A percentile compares a stretch with the other conserved stretches of the same genome.
Evolutionary conservation across 1,140 invertebrate species (phyloP).

Genomic region (Bilobella aurantiaca): DNA sequence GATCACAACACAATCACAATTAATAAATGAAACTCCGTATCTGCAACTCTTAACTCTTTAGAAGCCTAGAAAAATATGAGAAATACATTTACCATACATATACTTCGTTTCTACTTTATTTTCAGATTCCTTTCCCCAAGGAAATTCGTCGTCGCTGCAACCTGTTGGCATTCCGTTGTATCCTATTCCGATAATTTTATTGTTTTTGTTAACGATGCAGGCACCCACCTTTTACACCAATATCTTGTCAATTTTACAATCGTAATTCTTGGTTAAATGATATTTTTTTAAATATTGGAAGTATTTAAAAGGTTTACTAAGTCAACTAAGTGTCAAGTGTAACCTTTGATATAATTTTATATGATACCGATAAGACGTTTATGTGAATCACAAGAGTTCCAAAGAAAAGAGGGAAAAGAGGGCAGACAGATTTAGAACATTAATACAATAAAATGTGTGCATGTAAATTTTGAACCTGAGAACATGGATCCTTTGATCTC

Average conservation of each 20-base stretch:
- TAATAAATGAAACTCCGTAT: not conserved
- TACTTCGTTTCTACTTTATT: conserved; percentile 62
- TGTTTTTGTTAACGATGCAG: conserved; percentile 76
- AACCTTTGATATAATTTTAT: no score
- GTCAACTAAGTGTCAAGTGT: no score
- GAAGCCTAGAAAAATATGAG: no score
- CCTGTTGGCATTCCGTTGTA: conserved; percentile 92
- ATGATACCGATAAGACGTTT: no score
- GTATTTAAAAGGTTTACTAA: no score
- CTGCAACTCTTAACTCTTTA: conserved; percentile 1
- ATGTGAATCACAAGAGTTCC: no score
- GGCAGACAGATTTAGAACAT: no score
- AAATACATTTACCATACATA: conserved; percentile 75
- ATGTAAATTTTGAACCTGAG: conserved; percentile 48
- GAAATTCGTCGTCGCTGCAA: conserved; percentile 76
- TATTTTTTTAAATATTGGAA: no score
- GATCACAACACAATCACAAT: no score
- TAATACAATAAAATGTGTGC: not conserved
- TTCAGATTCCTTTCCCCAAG: conserved; percentile 61
- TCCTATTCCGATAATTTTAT: conserved; percentile 84
- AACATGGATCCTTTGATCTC: conserved; percentile 84
- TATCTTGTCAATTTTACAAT: no score
- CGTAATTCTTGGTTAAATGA: no score
- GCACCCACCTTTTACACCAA: conserved; percentile 71
- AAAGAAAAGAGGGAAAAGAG: no score